Percentiles rank a stretch among this genome's conserved stretches.
These are phyloP conservation scores for Heliocidaris erythrogramma DNA, from an alignment of 35 echinoderm and acorn worm species.

Conservation along the genomic window DNA sequence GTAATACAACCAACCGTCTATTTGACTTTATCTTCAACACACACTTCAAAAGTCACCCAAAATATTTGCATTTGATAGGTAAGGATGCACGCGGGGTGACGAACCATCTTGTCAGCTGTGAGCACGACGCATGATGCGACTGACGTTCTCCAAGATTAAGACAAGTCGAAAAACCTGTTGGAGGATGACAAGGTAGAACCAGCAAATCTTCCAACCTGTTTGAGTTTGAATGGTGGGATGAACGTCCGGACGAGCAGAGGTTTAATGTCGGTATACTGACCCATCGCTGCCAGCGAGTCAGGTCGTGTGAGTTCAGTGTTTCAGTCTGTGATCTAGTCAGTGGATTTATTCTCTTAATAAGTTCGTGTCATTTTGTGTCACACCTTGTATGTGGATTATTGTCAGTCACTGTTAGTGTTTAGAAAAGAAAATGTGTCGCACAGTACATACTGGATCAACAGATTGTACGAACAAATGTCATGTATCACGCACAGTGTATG, in stretches of 20 bases:
- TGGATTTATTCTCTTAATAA: neutral
- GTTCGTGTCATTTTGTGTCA: neutral
- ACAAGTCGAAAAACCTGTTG: neutral
- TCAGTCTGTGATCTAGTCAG: neutral
- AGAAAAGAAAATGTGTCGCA: neutral
- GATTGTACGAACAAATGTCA: neutral
- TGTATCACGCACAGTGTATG: neutral
- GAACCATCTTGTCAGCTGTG: neutral
- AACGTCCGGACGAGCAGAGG: neutral
- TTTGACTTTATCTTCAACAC: conserved; percentile 3
- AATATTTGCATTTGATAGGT: conserved; percentile 8
- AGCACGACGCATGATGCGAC: neutral
- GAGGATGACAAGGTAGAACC: neutral
- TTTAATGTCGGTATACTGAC: neutral
- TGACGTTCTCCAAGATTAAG: neutral
- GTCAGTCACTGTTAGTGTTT: neutral
- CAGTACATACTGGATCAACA: neutral
- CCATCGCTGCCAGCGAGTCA: neutral
- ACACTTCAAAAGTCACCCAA: conserved; percentile 16
- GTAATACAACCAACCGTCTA: neutral
- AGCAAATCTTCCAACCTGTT: neutral
- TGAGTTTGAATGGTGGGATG: neutral
- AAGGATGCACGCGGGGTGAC: neutral
- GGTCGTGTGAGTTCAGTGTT: neutral
- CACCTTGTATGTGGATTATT: neutral